Conservation (phyloP, 2,113 vertebrate species). For the Gobius niger region DNA sequence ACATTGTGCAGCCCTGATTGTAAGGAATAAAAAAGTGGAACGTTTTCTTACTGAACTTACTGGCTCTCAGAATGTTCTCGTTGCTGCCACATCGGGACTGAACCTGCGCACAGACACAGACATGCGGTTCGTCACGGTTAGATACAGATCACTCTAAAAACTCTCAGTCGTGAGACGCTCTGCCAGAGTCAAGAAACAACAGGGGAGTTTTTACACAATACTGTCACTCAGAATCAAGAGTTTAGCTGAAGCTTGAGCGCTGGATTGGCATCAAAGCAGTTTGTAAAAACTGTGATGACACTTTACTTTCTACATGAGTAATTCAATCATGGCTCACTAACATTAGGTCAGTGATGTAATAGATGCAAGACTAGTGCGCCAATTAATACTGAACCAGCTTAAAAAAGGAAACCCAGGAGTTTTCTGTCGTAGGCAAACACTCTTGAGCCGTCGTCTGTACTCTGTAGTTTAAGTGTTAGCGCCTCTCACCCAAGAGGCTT, state of each 20-base stretch:
- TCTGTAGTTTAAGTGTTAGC: too few species aligned
- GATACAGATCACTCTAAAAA: slow-evolving; percentile 4
- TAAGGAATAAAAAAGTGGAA: neutral
- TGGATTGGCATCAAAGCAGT: neutral
- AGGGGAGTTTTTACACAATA: neutral
- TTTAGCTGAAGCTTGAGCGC: neutral
- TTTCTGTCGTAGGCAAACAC: too few species aligned
- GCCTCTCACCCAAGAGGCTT: too few species aligned
- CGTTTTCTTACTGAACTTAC: slow-evolving; percentile 78
- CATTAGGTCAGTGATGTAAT: too few species aligned
- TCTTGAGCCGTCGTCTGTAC: too few species aligned
- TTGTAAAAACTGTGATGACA: slow-evolving; percentile 22
- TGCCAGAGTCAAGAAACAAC: neutral
- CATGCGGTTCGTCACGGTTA: slow-evolving; percentile 30
- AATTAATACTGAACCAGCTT: neutral
- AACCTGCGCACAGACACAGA: slow-evolving; percentile 82
- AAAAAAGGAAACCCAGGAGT: neutral
- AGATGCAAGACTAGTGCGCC: neutral
- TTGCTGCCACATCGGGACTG: slow-evolving; percentile 99
- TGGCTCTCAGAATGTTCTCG: slow-evolving; percentile 98
- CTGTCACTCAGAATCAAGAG: slow-evolving; percentile 1
- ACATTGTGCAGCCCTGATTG: too few species aligned
- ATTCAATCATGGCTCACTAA: neutral
- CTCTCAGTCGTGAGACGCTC: neutral
- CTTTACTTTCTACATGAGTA: slow-evolving; percentile 10